Percentiles rank a stretch among this genome's conserved stretches.
These are phyloP conservation scores for Apomyelois bistriatella DNA, from an alignment of 2,888 invertebrate species.

Conservation along the genomic window DNA sequence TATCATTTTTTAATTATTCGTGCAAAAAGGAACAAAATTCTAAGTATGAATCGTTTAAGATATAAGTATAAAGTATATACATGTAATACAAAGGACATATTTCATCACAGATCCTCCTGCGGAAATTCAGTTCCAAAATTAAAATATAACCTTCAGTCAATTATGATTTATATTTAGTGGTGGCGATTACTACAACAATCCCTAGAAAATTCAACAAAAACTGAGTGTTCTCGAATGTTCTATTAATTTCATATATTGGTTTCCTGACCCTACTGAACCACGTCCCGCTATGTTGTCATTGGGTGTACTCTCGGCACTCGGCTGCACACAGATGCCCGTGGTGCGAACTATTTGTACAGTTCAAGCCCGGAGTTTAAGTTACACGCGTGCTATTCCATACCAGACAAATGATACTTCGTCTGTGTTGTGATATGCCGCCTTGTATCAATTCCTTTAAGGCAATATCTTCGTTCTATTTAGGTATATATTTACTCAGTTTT, in stretches of 20 bases:
- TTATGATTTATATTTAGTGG: too few species aligned
- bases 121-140: too few species aligned
- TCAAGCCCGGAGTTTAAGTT: conserved; percentile 57
- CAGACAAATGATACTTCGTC: conserved; percentile 52
- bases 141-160: too few species aligned
- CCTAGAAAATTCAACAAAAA: too few species aligned
- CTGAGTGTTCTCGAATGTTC: conserved; percentile 7
- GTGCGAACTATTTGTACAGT: conserved; percentile 68
- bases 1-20: too few species aligned
- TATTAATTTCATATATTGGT: conserved; percentile 27
- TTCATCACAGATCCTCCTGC: too few species aligned
- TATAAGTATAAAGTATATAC: too few species aligned
- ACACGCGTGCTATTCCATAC: conserved; percentile 57
- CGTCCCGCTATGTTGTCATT: conserved; percentile 51
- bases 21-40: too few species aligned
- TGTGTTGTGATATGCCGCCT: conserved; percentile 39
- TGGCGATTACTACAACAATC: too few species aligned
- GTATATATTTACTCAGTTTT: too few species aligned
- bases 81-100: too few species aligned
- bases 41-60: too few species aligned
- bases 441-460: neutral
- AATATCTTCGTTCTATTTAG: neutral
- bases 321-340: conserved; percentile 40
- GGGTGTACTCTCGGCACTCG: conserved; percentile 39
- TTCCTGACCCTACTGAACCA: conserved; percentile 35